Evolutionary conservation across 2,113 vertebrate species (phyloP).

Genomic region (Syrmaticus mikado): DNA sequence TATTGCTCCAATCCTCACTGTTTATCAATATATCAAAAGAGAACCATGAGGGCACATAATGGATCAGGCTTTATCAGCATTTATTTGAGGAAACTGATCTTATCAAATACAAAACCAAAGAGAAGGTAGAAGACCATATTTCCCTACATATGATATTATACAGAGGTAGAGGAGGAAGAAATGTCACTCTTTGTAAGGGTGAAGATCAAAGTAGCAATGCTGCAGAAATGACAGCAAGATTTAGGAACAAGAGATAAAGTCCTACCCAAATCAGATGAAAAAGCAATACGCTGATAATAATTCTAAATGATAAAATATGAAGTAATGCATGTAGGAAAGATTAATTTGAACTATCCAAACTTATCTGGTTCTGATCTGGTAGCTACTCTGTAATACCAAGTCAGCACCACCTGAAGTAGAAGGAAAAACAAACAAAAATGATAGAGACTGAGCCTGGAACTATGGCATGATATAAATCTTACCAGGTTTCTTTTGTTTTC

Average conservation of each 20-base stretch:
- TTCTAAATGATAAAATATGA: not conserved
- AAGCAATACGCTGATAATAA: not conserved
- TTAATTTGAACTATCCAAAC: not conserved
- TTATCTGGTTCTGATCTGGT: not conserved
- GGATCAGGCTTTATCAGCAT: not conserved
- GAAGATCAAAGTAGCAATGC: not conserved
- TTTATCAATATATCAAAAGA: not conserved
- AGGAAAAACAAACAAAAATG: not conserved
- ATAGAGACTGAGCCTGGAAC: not conserved
- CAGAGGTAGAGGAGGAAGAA: not conserved
- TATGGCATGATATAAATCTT: not conserved
- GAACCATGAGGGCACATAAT: accelerated
- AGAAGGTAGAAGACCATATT: not conserved
- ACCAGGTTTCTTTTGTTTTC: not conserved
- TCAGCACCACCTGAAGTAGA: not conserved
- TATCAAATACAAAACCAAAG: not conserved
- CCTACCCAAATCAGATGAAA: not conserved
- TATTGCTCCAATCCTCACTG: not conserved
- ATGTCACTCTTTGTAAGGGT: not conserved
- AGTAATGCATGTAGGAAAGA: not conserved
- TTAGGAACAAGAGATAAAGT: not conserved
- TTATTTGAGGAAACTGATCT: not conserved
- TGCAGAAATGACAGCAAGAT: not conserved
- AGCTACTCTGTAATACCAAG: not conserved
- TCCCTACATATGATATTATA: not conserved